phyloP scores from a whole-genome alignment of 2,797 vertebrate species.

The Pseudomugil gertrudae region DNA sequence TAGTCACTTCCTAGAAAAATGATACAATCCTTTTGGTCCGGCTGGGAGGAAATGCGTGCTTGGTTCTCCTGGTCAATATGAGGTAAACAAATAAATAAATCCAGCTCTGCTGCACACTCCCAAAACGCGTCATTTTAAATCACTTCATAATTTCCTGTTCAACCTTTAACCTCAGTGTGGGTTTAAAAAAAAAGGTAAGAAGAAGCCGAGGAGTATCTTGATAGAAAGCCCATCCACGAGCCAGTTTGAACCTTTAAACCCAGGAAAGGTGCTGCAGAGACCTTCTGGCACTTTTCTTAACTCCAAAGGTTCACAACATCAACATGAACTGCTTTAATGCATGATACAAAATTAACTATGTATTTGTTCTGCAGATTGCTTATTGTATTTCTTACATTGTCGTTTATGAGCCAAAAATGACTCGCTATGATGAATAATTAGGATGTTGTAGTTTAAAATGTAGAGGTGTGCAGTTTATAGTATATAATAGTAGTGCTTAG shows the following conservation, averaged over 20 bases:
- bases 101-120: conserved; percentile 17
- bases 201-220: not conserved
- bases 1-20: conserved; percentile 56
- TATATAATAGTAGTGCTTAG: not conserved
- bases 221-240: not conserved
- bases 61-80: conserved; percentile 19
- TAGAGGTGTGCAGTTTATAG: not conserved
- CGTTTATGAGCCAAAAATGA: too few species aligned
- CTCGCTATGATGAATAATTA: too few species aligned
- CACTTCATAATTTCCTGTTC: not conserved
- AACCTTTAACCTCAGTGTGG: conserved; percentile 9
- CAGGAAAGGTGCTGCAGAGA: not conserved
- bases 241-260: conserved; percentile 2
- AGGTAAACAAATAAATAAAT: conserved; percentile 19
- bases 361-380: too few species aligned
- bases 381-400: too few species aligned
- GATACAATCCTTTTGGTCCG: conserved; percentile 39
- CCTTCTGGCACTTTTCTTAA: not conserved
- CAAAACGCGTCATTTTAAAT: conserved; percentile 23
- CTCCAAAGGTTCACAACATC: not conserved
- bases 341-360: too few species aligned
- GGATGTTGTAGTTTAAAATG: too few species aligned
- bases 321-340: not conserved
- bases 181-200: not conserved
- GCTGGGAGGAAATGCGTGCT: conserved; percentile 37